These are phyloP conservation scores for Trachemys scripta DNA, from an alignment of 2,113 vertebrate genomes.

Conservation along the genomic window DNA sequence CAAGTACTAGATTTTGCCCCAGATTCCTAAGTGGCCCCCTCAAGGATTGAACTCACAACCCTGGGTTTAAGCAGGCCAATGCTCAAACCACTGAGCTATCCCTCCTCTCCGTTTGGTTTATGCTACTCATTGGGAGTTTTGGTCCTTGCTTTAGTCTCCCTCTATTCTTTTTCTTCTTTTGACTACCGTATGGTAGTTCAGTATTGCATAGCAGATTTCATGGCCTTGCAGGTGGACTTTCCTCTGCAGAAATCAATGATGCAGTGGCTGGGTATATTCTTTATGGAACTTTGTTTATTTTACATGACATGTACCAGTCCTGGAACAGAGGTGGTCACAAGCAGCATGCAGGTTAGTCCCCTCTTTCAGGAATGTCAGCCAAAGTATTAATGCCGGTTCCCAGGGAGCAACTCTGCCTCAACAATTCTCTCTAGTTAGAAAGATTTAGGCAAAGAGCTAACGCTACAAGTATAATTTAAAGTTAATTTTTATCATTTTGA, in stretches of 20 bases:
- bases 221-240: background rate
- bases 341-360: background rate
- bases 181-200: background rate
- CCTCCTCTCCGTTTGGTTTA: background rate
- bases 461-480: slow-evolving; percentile 5
- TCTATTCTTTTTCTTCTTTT: rapidly evolving
- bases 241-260: background rate
- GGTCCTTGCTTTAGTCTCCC: background rate
- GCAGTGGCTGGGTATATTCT: background rate
- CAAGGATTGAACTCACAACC: no score
- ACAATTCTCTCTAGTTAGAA: background rate
- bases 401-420: background rate
- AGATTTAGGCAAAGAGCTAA: background rate
- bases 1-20: no score
- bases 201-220: background rate
- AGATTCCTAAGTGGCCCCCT: no score
- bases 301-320: background rate
- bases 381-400: background rate
- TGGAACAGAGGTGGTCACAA: background rate
- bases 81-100: no score
- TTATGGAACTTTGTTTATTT: background rate
- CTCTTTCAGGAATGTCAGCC: background rate
- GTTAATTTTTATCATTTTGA: background rate
- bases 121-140: background rate
- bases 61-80: no score